Conservation (phyloP, 1,140 invertebrate species). For the Procambarus virginalis region DNA sequence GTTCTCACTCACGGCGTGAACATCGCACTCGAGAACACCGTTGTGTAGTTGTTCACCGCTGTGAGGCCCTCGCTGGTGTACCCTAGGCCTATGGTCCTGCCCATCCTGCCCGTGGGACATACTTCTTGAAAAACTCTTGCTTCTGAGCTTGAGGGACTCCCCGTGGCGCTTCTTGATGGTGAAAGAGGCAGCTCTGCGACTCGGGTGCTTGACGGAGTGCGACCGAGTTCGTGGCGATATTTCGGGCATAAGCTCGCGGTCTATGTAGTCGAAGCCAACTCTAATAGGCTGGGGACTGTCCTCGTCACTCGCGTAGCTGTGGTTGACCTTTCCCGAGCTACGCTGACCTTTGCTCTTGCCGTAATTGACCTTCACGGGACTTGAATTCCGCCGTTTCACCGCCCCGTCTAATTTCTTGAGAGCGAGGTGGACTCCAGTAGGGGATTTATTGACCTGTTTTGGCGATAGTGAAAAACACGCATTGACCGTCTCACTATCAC, state of each 20-base stretch:
- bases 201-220: conserved; percentile 26
- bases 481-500: conserved; percentile 28
- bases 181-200: conserved; percentile 34
- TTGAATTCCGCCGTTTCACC: conserved; percentile 41
- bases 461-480: conserved; percentile 49
- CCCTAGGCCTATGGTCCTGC: neutral
- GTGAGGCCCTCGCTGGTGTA: neutral
- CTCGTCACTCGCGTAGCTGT: conserved; percentile 18
- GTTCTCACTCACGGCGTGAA: conserved; percentile 22
- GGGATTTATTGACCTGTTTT: conserved; percentile 42
- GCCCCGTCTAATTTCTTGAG: conserved; percentile 54
- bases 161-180: conserved; percentile 39
- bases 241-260: conserved; percentile 45
- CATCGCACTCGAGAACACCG: conserved; percentile 35
- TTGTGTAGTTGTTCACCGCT: conserved; percentile 1
- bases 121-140: conserved; percentile 40
- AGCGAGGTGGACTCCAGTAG: conserved; percentile 34
- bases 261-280: conserved; percentile 37
- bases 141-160: conserved; percentile 44
- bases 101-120: conserved; percentile 34
- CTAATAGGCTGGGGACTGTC: conserved; percentile 1
- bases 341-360: conserved; percentile 26
- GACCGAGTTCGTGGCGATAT: neutral
- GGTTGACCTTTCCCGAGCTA: conserved; percentile 26
- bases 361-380: conserved; percentile 51